Evolutionary conservation across 2,888 invertebrate species (phyloP).

Genomic region (Frankliniella fusca): DNA sequence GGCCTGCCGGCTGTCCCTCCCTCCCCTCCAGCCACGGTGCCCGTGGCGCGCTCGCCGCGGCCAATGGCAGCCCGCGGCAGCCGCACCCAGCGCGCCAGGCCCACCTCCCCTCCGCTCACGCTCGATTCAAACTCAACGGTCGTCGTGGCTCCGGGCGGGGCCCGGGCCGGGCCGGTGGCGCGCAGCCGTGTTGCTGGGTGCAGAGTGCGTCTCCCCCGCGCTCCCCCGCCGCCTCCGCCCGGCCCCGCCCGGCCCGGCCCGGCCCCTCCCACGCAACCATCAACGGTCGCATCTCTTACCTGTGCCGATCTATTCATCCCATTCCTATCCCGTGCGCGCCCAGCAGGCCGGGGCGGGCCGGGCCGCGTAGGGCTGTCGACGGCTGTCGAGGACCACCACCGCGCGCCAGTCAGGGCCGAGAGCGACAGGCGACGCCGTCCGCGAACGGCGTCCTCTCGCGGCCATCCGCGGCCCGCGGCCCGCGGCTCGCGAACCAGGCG

Average conservation of each 20-base stretch:
- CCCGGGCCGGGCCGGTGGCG: not conserved
- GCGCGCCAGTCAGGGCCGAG: not conserved
- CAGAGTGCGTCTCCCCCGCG: conserved; percentile 6
- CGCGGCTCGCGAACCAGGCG: not conserved
- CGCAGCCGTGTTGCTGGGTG: conserved; percentile 19
- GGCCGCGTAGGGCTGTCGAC: not conserved
- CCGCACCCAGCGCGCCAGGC: not conserved
- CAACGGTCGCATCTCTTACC: conserved; percentile 25
- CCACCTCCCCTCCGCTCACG: not conserved
- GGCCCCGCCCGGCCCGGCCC: not conserved
- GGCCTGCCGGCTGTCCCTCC: not conserved
- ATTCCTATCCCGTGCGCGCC: not conserved
- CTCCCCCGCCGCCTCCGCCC: not conserved
- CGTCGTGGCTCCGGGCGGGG: not conserved
- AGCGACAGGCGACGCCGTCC: not conserved
- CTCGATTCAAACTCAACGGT: conserved; percentile 20
- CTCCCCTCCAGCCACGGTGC: not conserved
- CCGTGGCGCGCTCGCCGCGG: not conserved
- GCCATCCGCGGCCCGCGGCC: not conserved
- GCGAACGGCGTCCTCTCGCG: not conserved
- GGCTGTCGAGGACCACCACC: not conserved
- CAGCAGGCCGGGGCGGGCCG: not conserved
- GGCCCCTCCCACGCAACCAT: conserved; percentile 20
- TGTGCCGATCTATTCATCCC: conserved; percentile 26
- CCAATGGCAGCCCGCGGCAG: not conserved